A percentile compares a stretch with the other conserved stretches of the same genome.
These are phyloP conservation scores for Fragum sueziense DNA, from an alignment of 2,888 invertebrate species.

Conservation along the genomic window DNA sequence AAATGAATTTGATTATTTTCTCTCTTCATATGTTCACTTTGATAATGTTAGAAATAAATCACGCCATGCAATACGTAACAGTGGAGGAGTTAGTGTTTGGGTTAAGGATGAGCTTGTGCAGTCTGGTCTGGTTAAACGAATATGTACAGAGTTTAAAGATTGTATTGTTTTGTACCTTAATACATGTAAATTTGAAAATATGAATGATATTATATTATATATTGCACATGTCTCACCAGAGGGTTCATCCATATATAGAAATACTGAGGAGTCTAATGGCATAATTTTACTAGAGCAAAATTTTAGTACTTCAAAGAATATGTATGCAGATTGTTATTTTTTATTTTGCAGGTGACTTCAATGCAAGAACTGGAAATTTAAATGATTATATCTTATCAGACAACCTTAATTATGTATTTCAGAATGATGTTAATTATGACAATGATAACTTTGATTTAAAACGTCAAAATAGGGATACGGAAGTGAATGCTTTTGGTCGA, in stretches of 20 bases:
- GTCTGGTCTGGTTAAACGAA: conserved; percentile 5
- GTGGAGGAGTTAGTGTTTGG: not conserved
- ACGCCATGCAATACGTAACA: not conserved
- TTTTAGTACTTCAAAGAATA: conserved; percentile 11
- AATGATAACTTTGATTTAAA: not conserved
- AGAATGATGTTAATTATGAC: not conserved
- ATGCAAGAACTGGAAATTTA: conserved; percentile 11
- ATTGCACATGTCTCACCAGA: conserved; percentile 19
- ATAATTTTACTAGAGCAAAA: conserved; percentile 34
- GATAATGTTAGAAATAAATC: conserved; percentile 5
- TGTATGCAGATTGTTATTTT: conserved; percentile 25
- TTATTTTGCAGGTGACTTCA: too few species aligned
- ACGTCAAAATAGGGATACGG: not conserved
- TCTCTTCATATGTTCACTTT: not conserved
- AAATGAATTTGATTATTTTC: conserved; percentile 8
- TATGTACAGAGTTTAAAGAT: conserved; percentile 3
- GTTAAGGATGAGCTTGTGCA: not conserved
- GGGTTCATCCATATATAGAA: conserved; percentile 32
- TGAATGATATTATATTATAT: conserved; percentile 1
- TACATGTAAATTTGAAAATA: conserved; percentile 5
- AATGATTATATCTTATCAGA: not conserved
- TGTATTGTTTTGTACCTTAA: not conserved
- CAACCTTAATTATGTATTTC: not conserved
- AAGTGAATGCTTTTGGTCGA: not conserved
- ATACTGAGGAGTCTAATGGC: conserved; percentile 24